Evolutionary conservation across 1,140 invertebrate genomes (phyloP).

Genomic region (Drosophila pseudoananassae): DNA sequence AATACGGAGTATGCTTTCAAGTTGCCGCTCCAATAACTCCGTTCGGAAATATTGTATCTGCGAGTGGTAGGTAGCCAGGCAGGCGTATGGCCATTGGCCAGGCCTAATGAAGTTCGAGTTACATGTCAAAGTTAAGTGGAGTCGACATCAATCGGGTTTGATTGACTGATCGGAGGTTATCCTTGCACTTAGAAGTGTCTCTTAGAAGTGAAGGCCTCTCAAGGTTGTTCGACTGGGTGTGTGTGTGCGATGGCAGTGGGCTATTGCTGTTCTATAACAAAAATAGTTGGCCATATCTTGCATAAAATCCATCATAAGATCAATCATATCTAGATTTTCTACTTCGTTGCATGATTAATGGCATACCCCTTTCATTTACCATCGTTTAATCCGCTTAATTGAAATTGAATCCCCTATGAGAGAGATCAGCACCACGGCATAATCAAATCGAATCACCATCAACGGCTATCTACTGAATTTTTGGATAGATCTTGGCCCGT

Average conservation of each 20-base stretch:
- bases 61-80: conserved; percentile 20
- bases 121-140: conserved; percentile 75
- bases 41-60: conserved; percentile 1
- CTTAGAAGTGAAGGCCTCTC: conserved; percentile 64
- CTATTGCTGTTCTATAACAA: neutral
- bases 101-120: conserved; percentile 61
- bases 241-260: conserved; percentile 2
- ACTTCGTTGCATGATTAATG: conserved; percentile 19
- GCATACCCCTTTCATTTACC: conserved; percentile 5
- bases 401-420: conserved; percentile 27
- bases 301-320: conserved; percentile 8
- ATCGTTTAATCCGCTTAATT: conserved; percentile 39
- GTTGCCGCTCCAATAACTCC: conserved; percentile 74
- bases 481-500: conserved; percentile 29
- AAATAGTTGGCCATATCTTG: neutral
- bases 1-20: conserved; percentile 67
- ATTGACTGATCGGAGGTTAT: conserved; percentile 54
- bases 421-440: conserved; percentile 2
- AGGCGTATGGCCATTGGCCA: conserved; percentile 18
- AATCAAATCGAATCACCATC: conserved; percentile 32
- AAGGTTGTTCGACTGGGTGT: conserved; percentile 44
- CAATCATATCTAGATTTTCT: conserved; percentile 15
- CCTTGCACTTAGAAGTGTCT: conserved; percentile 68
- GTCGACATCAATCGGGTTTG: conserved; percentile 52
- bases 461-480: conserved; percentile 7